Evolutionary conservation across 2,888 invertebrate genomes (phyloP), one percentile per base, ranked within the genome.

Genomic region (Xestia rhomboidea): DNA sequence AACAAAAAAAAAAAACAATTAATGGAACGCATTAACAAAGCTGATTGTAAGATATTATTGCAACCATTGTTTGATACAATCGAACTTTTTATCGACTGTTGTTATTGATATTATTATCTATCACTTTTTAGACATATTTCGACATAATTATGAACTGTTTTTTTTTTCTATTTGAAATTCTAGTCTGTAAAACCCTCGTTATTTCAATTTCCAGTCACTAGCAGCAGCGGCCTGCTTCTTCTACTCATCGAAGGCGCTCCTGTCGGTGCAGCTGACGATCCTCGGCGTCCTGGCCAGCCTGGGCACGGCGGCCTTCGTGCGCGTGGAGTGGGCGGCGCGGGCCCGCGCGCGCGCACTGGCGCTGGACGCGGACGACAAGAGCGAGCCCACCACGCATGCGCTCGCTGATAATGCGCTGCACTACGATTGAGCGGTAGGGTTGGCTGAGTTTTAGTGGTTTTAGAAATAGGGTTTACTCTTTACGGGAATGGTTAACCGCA

Each of bases 151-250:
- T 21, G 18, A 0, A 13, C 21, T 15, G 44, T 46, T 46, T 46
- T 46, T 46, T 46, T 46, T 21, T 46, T 7, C 1, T 21, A 46
- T 21, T 21, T 46, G 18, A 46, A 46, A 46, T 46, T 46, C 7
- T 54, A n/a, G n/a, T 5, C 3, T 13, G n/a, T 54, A 13, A 62
- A 51, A 44, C 30, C 10, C 6, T 3, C 30, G 34, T n/a, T 1
- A 41, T 30, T 74, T 82, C 0, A 64, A 0, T 64, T 75, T 85
- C 1, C 97, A 99, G 98, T 99, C 99, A 0, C 97, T 99, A 68
- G 98, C 98, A 1, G 98, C 99, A 11, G 99, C 99, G 0, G 95
- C 97, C 4, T 98, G 98, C 83, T 99, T 99, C 97, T 98, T 98
- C 94, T 99, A 99, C 94, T 98, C 98, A 34, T 98, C 98, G 15